These are phyloP conservation scores for Palaemon carinicauda DNA, from an alignment of 1,140 invertebrate genomes.

Conservation along the genomic window DNA sequence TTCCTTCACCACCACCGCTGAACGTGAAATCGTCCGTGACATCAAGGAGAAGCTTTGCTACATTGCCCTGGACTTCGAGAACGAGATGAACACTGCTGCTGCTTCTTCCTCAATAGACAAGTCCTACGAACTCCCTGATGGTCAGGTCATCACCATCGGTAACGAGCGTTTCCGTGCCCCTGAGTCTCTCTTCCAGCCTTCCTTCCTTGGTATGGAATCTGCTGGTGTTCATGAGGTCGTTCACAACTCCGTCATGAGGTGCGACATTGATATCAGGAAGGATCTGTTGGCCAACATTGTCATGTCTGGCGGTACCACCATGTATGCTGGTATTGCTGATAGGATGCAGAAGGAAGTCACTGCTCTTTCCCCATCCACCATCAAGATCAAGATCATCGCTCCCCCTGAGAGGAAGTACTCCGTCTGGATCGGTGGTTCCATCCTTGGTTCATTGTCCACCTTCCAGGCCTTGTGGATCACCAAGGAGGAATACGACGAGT, in stretches of 20 bases:
- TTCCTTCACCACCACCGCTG: constrained; percentile 72
- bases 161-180: constrained; percentile 74
- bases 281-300: too few species aligned
- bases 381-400: too few species aligned
- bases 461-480: too few species aligned
- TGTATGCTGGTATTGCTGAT: too few species aligned
- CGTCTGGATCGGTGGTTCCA: too few species aligned
- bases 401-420: too few species aligned
- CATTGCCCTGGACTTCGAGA: constrained; percentile 90
- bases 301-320: too few species aligned
- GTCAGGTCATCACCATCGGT: constrained; percentile 75
- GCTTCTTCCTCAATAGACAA: constrained; percentile 90
- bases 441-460: too few species aligned
- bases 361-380: neutral
- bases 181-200: constrained; percentile 64
- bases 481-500: too few species aligned
- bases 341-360: too few species aligned
- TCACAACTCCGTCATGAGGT: too few species aligned
- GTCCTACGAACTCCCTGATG: constrained; percentile 91
- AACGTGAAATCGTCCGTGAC: constrained; percentile 90
- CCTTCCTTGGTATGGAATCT: constrained; percentile 4
- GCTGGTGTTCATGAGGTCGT: neutral
- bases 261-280: too few species aligned
- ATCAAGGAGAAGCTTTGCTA: constrained; percentile 94
- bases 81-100: constrained; percentile 86